Evolutionary conservation across 2,888 invertebrate genomes (phyloP), one percentile per base, ranked within the genome.

Genomic region (Macrophya alboannulata): DNA sequence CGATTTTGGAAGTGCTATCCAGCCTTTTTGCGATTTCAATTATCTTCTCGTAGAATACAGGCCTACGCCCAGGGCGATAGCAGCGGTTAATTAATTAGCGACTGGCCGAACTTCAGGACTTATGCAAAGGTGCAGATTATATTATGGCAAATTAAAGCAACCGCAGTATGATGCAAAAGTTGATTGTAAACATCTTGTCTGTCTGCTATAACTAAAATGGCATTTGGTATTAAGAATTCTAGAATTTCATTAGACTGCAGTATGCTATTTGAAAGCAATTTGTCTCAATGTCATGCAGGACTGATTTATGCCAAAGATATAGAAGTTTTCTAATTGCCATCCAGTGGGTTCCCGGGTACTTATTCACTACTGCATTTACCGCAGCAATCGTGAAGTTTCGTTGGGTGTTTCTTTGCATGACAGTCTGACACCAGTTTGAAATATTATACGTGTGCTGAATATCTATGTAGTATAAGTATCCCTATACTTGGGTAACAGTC

Each of bases 231-330:
- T 17, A 77, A 6, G 31, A 37, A 55, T 31, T 77, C 48, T 55
- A 17, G n/a, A 55, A 48, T 21, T 31, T 51, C 3, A 55, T 0
- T 8, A n/a, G 37, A 45, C 51, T n/a, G 17, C 31, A 51, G 37
- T 51, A 6, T 25, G 77, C n/a, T 55, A 51, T 77, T 77, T 37
- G 51, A 77, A 77, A 55, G 37, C 77, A 77, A 55, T 77, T 77
- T 51, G 77, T 55, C 25, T 77, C 77, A 55, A 77, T 77, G 77
- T 51, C 55, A 51, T n/a, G 77, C 55, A 37, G 37, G 55, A 55
- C 77, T 77, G 51, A 77, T 77, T 77, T n/a, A 43, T 55, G 55
- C 55, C 48, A 55, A 77, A 77, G 77, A 77, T 77, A 51, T 77
- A 77, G 1, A 77, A 55, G 77, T 77, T 77, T 55, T 43, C 25